Conservation (phyloP, 2,888 invertebrate genomes). For the Thumatha senex region DNA sequence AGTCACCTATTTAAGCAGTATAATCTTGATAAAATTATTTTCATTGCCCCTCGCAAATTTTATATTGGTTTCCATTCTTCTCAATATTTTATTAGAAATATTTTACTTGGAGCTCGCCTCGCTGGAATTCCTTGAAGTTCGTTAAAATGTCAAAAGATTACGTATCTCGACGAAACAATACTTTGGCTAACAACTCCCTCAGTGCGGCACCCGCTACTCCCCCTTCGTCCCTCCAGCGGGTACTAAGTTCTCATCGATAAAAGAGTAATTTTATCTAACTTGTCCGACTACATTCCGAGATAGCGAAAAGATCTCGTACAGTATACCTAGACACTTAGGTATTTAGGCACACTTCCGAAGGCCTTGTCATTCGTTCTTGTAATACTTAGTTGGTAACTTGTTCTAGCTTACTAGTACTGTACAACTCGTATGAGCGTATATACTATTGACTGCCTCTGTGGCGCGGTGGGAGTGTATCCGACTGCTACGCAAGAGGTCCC, state of each 20-base stretch:
- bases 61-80: constrained; percentile 12
- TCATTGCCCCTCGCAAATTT: constrained; percentile 1
- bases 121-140: constrained; percentile 13
- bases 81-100: neutral
- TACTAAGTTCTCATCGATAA: constrained; percentile 26
- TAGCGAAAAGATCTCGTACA: constrained; percentile 22
- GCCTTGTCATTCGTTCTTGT: constrained; percentile 14
- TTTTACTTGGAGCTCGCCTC: constrained; percentile 10
- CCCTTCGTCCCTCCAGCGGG: constrained; percentile 3
- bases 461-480: too few species aligned
- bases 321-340: constrained; percentile 24
- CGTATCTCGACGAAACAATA: constrained; percentile 19
- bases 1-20: too few species aligned
- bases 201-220: constrained; percentile 22
- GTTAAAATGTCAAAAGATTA: constrained; percentile 25
- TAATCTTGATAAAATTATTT: too few species aligned
- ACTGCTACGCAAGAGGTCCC: too few species aligned
- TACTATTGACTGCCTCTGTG: too few species aligned
- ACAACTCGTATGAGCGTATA: neutral
- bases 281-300: constrained; percentile 23
- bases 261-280: constrained; percentile 28
- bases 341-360: constrained; percentile 14
- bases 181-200: constrained; percentile 22
- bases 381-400: constrained; percentile 25
- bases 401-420: too few species aligned